A percentile compares a stretch with the other conserved stretches of the same genome.
Conservation (phyloP, 2,797 vertebrate species). For the Sebastes matsubarae region DNA sequence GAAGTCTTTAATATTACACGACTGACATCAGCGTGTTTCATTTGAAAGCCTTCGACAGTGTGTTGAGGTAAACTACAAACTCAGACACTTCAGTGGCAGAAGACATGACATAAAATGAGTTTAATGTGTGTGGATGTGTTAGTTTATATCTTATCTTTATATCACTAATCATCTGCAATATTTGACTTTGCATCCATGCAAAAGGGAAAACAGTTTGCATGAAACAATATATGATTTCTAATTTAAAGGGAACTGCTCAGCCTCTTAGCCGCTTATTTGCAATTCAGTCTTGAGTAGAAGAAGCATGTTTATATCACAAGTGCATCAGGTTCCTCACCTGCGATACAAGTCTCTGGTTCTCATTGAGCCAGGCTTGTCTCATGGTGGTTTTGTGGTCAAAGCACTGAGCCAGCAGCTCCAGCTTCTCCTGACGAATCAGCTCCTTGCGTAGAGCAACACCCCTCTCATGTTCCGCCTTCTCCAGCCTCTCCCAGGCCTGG, state of each 20-base stretch:
- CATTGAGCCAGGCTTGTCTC: conserved; percentile 96
- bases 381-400: conserved; percentile 96
- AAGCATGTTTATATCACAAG: not conserved
- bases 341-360: conserved; percentile 95
- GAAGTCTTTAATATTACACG: not conserved
- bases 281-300: not conserved
- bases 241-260: not conserved
- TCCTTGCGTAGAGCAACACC: conserved; percentile 90
- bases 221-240: not conserved
- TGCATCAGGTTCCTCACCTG: conserved; percentile 76
- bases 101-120: not conserved
- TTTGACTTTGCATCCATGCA: not conserved
- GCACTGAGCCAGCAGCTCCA: conserved; percentile 92
- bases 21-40: not conserved
- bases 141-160: not conserved
- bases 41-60: not conserved
- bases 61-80: not conserved
- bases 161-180: not conserved
- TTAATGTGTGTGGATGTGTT: not conserved
- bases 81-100: not conserved
- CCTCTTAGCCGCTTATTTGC: not conserved
- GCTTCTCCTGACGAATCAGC: conserved; percentile 96
- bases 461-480: conserved; percentile 94
- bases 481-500: conserved; percentile 91
- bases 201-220: not conserved